phyloP scores from a whole-genome alignment of 2,113 vertebrate species.

The Castor canadensis region DNA sequence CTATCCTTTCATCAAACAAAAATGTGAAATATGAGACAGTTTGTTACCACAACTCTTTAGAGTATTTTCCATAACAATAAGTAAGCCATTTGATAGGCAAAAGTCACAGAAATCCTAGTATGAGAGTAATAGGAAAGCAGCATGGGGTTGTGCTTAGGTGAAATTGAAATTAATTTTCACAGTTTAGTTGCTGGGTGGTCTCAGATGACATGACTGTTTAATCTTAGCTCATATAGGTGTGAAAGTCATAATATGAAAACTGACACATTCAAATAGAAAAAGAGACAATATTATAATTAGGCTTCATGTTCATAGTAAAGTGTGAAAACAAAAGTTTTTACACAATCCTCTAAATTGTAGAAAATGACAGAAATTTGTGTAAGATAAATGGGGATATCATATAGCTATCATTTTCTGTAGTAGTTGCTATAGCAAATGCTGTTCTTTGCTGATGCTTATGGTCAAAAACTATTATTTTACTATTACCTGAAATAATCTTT shows the following conservation, averaged over 20 bases:
- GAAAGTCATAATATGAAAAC: constrained; percentile 79
- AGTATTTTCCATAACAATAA: constrained; percentile 42
- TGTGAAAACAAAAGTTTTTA: constrained; percentile 75
- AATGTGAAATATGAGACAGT: background rate
- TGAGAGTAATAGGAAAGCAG: constrained; percentile 65
- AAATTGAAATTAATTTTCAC: constrained; percentile 81
- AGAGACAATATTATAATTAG: constrained; percentile 80
- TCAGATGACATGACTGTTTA: constrained; percentile 77
- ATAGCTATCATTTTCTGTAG: constrained; percentile 66
- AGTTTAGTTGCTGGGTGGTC: constrained; percentile 70
- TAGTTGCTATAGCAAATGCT: constrained; percentile 40
- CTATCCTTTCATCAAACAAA: constrained; percentile 10
- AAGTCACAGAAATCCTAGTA: constrained; percentile 54
- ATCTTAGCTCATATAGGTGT: constrained; percentile 74
- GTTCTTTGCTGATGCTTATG: constrained; percentile 50
- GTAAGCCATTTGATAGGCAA: constrained; percentile 39
- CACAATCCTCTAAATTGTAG: constrained; percentile 57
- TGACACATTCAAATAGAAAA: constrained; percentile 82
- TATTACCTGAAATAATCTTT: background rate
- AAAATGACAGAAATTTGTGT: constrained; percentile 44
- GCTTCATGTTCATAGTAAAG: constrained; percentile 44
- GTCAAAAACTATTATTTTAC: constrained; percentile 42
- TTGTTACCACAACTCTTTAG: constrained; percentile 41
- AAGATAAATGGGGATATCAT: constrained; percentile 38
- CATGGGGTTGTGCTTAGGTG: constrained; percentile 52